Conservation (phyloP, 2,113 vertebrate species). For the Brachyistius frenatus region DNA sequence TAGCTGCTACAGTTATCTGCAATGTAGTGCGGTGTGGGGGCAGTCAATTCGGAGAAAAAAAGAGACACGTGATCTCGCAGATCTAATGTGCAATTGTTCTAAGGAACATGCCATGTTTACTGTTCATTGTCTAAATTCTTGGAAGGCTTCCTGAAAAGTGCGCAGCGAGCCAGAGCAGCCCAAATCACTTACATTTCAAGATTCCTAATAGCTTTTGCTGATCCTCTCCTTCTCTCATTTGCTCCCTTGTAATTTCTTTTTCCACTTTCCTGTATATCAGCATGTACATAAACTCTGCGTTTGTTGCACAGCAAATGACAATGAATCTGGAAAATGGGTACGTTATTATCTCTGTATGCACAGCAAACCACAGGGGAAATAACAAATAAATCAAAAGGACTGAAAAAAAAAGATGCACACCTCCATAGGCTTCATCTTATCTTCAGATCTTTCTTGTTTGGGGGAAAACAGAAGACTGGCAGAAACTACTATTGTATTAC, state of each 20-base stretch:
- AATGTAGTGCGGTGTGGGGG: conserved; percentile 64
- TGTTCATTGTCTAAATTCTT: conserved; percentile 82
- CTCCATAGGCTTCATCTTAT: neutral
- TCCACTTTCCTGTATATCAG: conserved; percentile 14
- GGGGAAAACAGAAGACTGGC: neutral
- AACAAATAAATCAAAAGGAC: neutral
- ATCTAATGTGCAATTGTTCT: conserved; percentile 82
- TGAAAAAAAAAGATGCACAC: conserved; percentile 13
- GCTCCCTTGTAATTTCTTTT: conserved; percentile 1
- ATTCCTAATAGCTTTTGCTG: conserved; percentile 54
- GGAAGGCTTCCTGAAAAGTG: conserved; percentile 79
- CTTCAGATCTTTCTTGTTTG: conserved; percentile 6
- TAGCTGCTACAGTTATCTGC: conserved; percentile 66
- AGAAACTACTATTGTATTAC: conserved; percentile 10
- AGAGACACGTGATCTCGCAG: conserved; percentile 68
- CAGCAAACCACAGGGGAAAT: neutral
- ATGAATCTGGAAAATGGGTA: neutral
- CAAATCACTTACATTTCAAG: conserved; percentile 58
- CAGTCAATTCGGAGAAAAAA: conserved; percentile 64
- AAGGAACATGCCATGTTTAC: conserved; percentile 81
- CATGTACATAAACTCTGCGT: neutral
- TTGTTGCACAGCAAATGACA: neutral
- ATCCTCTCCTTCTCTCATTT: conserved; percentile 39
- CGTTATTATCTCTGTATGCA: neutral
- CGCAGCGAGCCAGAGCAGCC: conserved; percentile 53